Base-by-base conservation (phyloP, 2,797 vertebrate species). In the Periophthalmus magnuspinnatus region DNA sequence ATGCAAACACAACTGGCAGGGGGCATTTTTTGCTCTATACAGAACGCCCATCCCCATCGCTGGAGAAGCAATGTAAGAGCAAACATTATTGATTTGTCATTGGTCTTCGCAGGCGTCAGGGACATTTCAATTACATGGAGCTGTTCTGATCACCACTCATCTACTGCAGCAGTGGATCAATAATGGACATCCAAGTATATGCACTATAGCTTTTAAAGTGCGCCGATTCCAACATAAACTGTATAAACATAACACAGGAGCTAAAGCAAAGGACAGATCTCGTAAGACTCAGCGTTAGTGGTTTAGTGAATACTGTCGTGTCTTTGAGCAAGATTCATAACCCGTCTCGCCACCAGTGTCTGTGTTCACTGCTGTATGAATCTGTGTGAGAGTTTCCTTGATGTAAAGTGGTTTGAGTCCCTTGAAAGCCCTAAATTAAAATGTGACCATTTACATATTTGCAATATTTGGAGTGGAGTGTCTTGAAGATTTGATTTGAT, bases 1-100 rank as follows among this genome's bases (percentile, higher is more conserved):
- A 93, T 93, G 92, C 90, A 93, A 92, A 92, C 86, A 58, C 79
- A 81, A 77, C 78, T 91, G 92, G 91, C 90, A 88, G 78, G 75
- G 76, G 81, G 72, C 79, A 65, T 59, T 90, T 87, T 84, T 74
- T 80, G 70, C 66, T 68, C 64, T 63, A 69, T 69, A 41, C 41
- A 45, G 41, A 16, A 14, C 56, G 4, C 67, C 68, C 68, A 58
- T 33, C 72, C 67, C 71, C 61, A 58, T 71, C 56, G 57, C 70
- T 41, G 70, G 72, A 80, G 79, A 67, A 77, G 73, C 71, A 82
- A 84, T 80, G 79, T 88, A 86, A 90, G 86, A 84, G 81, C 77
- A 17, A 78, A 78, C 73, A 77, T 86, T 89, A 92, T 92, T 87
- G 91, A 92, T 92, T 92, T 88, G 84, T 86, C 84, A 89, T 90